These are phyloP conservation scores for Xyliphius kryptos DNA, from an alignment of 2,113 vertebrate species.

Conservation along the genomic window DNA sequence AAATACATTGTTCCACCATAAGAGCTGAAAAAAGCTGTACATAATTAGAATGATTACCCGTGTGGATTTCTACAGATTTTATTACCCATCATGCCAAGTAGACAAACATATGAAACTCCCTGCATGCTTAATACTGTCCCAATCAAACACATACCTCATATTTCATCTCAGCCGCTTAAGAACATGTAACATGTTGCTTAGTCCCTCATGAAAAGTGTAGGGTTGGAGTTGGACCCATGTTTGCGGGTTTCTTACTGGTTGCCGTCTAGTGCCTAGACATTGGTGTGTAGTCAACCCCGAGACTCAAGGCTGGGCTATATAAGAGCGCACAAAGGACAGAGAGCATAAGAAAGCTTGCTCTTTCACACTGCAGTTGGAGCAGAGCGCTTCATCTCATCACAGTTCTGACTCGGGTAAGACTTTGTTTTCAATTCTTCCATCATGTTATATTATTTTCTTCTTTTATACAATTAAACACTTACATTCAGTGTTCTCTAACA, in stretches of 20 bases:
- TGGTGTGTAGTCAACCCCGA: conserved; percentile 37
- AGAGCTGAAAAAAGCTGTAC: conserved; percentile 5
- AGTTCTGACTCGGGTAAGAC: conserved; percentile 21
- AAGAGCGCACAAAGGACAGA: conserved; percentile 20
- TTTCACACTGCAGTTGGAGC: conserved; percentile 5
- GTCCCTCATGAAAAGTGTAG: too few relatives aligned
- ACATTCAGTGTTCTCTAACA: background rate
- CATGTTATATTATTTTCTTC: too few relatives aligned
- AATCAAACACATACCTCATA: background rate
- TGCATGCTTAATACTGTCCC: background rate
- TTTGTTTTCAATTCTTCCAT: background rate
- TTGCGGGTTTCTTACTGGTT: conserved; percentile 12
- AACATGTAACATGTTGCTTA: too few relatives aligned
- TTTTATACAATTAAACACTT: background rate
- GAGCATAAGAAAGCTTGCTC: conserved; percentile 10
- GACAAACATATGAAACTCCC: too few relatives aligned
- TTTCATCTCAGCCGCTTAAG: background rate
- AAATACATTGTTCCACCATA: background rate
- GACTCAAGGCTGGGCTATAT: conserved; percentile 39
- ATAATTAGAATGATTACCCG: conserved; percentile 5
- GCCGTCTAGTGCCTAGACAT: conserved; percentile 36
- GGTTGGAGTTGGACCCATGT: background rate
- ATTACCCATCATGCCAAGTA: background rate
- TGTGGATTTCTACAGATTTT: background rate
- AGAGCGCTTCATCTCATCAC: background rate